Evolutionary conservation across 2,113 vertebrate genomes (phyloP).

Genomic region (Pelvicachromis taeniatus): DNA sequence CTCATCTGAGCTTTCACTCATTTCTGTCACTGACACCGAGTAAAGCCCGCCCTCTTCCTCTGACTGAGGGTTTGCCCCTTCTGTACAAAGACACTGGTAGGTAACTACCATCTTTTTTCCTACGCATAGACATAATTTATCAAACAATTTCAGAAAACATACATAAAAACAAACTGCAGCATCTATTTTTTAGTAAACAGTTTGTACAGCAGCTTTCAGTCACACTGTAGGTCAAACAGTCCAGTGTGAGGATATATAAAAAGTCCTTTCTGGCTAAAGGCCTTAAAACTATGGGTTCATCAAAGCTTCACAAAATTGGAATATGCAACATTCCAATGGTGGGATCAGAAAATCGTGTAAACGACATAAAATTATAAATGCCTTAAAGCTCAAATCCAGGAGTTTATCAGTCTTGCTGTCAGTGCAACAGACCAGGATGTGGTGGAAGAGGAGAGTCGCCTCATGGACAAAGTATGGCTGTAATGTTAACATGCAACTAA

Average conservation of each 20-base stretch:
- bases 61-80: neutral
- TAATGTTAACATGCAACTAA: no score
- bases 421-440: neutral
- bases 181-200: neutral
- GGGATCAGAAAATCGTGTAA: neutral
- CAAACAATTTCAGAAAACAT: neutral
- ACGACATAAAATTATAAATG: neutral
- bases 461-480: neutral
- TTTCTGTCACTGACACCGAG: rapidly evolving
- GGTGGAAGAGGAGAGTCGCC: neutral
- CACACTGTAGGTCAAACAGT: neutral
- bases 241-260: neutral
- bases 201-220: neutral
- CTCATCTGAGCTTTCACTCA: neutral
- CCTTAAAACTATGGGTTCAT: neutral
- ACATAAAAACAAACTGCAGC: rapidly evolving
- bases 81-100: neutral
- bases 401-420: no score
- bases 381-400: rapidly evolving
- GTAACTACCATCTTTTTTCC: rapidly evolving
- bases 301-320: neutral
- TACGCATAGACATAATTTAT: neutral
- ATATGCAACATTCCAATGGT: neutral
- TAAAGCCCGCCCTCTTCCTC: neutral
- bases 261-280: neutral